A percentile compares a stretch with the other conserved stretches of the same genome.
These are phyloP conservation scores for Dolichopus griseipennis DNA, from an alignment of 2,888 invertebrate genomes.

Conservation along the genomic window DNA sequence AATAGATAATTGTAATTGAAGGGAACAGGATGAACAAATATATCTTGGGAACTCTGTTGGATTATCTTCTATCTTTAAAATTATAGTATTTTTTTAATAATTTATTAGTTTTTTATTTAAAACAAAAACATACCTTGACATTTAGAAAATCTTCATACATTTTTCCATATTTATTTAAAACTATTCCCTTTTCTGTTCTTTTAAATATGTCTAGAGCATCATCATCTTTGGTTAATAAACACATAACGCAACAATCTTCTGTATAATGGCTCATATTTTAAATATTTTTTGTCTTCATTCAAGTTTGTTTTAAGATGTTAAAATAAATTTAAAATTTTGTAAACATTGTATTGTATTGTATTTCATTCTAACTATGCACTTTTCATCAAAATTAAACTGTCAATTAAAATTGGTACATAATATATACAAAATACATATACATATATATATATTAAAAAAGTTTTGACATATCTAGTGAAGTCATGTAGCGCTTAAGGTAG, in stretches of 20 bases:
- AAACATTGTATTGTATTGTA: too few species aligned
- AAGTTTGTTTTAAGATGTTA: too few species aligned
- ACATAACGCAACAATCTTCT: background rate
- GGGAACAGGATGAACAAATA: constrained; percentile 8
- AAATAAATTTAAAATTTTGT: too few species aligned
- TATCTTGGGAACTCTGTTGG: background rate
- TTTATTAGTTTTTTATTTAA: background rate
- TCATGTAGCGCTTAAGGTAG: too few species aligned
- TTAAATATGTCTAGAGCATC: background rate
- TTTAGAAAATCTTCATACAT: constrained; percentile 8
- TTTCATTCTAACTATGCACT: too few species aligned
- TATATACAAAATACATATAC: too few species aligned
- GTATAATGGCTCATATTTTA: background rate
- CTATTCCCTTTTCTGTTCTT: background rate
- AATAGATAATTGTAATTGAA: constrained; percentile 31
- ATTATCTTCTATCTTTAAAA: background rate
- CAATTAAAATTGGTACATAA: too few species aligned
- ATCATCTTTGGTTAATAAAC: background rate
- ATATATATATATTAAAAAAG: too few species aligned
- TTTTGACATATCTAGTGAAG: too few species aligned
- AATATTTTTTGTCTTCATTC: too few species aligned
- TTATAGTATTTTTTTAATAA: background rate
- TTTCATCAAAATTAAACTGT: too few species aligned
- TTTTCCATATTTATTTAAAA: background rate
- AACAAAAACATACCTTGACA: background rate